phyloP scores from a whole-genome alignment of 1,140 invertebrate species.

The Drosophila pachea region DNA sequence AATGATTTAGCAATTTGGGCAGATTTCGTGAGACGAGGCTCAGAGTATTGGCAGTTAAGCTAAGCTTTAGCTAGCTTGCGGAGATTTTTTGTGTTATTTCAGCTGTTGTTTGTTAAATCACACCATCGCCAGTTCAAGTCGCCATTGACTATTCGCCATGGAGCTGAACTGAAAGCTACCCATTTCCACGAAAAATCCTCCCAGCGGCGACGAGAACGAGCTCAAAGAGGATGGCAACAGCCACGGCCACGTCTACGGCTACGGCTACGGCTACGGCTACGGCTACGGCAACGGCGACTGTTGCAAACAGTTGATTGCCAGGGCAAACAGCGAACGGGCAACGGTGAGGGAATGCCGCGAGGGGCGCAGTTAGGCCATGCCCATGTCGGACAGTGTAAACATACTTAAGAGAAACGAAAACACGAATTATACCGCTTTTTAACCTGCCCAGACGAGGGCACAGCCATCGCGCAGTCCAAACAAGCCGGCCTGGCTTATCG shows the following conservation, averaged over 20 bases:
- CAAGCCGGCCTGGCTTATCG: conserved; percentile 36
- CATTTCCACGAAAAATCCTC: conserved; percentile 60
- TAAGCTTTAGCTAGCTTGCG: background rate
- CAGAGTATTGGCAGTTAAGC: background rate
- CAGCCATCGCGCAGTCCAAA: conserved; percentile 40
- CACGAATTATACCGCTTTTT: conserved; percentile 54
- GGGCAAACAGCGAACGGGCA: conserved; percentile 40
- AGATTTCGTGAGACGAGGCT: background rate
- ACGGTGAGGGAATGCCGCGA: conserved; percentile 24
- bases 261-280: too few relatives aligned
- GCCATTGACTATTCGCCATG: conserved; percentile 23
- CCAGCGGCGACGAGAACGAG: conserved; percentile 33
- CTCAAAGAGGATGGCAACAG: conserved; percentile 30
- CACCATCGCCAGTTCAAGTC: conserved; percentile 44
- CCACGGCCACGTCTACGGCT: too few relatives aligned
- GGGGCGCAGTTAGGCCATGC: conserved; percentile 30
- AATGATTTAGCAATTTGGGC: background rate
- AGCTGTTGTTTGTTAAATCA: conserved; percentile 52
- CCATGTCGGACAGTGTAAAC: conserved; percentile 58
- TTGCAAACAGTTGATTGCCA: conserved; percentile 47
- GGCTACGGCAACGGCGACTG: conserved; percentile 20
- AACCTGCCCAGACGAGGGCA: conserved; percentile 42
- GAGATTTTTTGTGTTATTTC: conserved; percentile 17
- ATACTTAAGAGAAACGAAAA: conserved; percentile 69
- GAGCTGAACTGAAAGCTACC: conserved; percentile 44